A percentile compares a stretch with the other conserved stretches of the same genome.
Conservation (phyloP, 2,888 invertebrate genomes). For the Diaphora mendica region DNA sequence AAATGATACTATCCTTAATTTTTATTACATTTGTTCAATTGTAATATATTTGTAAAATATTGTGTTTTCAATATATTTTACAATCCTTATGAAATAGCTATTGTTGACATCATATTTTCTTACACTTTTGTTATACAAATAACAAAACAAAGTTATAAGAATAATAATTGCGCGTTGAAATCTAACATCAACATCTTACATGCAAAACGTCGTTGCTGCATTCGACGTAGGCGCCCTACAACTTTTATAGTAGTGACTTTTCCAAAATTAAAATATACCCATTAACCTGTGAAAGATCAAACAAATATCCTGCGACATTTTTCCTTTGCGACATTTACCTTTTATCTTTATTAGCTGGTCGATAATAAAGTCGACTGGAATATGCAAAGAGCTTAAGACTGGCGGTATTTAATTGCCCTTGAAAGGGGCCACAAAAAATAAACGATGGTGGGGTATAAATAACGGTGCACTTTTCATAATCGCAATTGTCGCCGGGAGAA, state of each 20-base stretch:
- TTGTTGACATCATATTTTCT: not conserved
- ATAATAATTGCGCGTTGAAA: not conserved
- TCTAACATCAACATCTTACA: not conserved
- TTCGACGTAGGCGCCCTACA: not conserved
- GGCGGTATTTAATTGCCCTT: constrained; percentile 86
- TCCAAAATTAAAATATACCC: constrained; percentile 25
- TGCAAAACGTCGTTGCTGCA: not conserved
- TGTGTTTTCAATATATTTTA: no score
- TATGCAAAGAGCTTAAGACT: constrained; percentile 84
- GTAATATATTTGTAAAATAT: no score
- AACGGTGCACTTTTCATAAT: constrained; percentile 87
- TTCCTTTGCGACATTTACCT: constrained; percentile 69
- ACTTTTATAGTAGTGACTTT: not conserved
- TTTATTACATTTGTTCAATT: not conserved
- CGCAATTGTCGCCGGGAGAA: constrained; percentile 86
- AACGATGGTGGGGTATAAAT: constrained; percentile 81
- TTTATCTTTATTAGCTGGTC: constrained; percentile 76
- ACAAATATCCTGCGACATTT: constrained; percentile 50
- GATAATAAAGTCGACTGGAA: constrained; percentile 76
- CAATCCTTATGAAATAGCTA: no score
- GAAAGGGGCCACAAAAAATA: constrained; percentile 86
- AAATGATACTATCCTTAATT: not conserved
- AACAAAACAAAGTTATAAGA: not conserved
- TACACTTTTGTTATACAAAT: no score
- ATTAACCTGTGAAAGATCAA: constrained; percentile 37